Conservation (phyloP, 2,113 vertebrate genomes). For the Caloenas nicobarica region DNA sequence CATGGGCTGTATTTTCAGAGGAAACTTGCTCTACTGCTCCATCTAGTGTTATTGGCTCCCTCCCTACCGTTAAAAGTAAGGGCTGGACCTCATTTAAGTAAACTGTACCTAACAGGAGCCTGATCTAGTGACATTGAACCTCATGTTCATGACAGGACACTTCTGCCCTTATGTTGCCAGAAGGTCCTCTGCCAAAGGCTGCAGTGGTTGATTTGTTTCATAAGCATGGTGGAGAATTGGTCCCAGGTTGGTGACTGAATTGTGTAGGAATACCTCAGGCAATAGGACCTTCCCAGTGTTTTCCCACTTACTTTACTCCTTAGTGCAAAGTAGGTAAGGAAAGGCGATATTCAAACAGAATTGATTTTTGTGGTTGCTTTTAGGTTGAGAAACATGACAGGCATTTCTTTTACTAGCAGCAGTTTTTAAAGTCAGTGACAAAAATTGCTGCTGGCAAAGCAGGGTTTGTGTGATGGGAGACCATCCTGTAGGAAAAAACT, state of each 20-base stretch:
- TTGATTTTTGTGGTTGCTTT: background rate
- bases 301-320: background rate
- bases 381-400: background rate
- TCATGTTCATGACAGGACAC: background rate
- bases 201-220: background rate
- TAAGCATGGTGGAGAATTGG: background rate
- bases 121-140: background rate
- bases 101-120: background rate
- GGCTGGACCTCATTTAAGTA: background rate
- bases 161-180: background rate
- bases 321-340: background rate
- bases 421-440: background rate
- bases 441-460: background rate
- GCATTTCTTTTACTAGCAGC: background rate
- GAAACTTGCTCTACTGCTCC: background rate
- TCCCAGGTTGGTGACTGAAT: background rate
- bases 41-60: background rate
- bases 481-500: accelerated
- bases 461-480: background rate
- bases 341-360: background rate
- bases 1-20: background rate
- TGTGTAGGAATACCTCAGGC: background rate
- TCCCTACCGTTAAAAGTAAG: no score
- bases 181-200: background rate
- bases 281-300: background rate